Conservation (phyloP, 2,113 vertebrate species). For the Raja brachyura region DNA sequence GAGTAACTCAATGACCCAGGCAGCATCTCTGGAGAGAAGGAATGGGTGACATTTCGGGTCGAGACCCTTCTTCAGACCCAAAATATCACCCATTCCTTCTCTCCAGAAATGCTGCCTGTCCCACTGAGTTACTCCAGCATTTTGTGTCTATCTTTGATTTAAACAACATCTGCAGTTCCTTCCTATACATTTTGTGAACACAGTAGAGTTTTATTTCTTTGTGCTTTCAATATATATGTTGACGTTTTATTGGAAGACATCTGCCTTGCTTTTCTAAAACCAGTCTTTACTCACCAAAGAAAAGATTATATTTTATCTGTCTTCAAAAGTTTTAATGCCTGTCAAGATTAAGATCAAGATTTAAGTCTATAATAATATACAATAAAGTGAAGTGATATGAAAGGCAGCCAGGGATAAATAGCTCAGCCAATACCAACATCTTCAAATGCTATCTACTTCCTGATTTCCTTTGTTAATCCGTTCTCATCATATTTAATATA, state of each 20-base stretch:
- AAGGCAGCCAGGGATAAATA: background rate
- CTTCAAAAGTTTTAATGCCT: background rate
- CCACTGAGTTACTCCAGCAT: no score
- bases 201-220: background rate
- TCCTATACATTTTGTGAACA: no score
- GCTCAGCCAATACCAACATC: background rate
- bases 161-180: no score
- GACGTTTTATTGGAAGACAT: background rate
- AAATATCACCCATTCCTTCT: no score
- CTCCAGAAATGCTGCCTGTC: no score
- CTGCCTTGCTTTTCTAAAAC: background rate
- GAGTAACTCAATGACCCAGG: no score
- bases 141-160: no score
- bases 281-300: background rate
- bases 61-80: no score
- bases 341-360: background rate
- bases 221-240: background rate
- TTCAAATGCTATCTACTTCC: background rate
- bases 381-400: constrained; percentile 19
- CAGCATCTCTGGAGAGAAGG: no score
- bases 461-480: background rate
- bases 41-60: no score
- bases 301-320: constrained; percentile 6
- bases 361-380: constrained; percentile 6
- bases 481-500: background rate